Evolutionary conservation across 2,113 vertebrate species (phyloP).

Genomic region (Phylloscopus whistleri): DNA sequence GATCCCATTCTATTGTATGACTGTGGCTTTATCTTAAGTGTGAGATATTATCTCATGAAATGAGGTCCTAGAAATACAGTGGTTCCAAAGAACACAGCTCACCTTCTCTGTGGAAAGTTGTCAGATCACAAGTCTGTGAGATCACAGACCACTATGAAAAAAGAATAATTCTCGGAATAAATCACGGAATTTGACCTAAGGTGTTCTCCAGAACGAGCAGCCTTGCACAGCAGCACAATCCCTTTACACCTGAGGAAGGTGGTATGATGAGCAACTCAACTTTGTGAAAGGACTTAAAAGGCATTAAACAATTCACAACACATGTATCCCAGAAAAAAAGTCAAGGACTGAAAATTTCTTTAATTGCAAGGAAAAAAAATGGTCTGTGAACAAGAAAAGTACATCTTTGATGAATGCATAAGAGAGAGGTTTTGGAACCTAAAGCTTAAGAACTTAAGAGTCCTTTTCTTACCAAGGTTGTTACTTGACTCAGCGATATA

Average conservation of each 20-base stretch:
- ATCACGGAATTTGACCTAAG: not conserved
- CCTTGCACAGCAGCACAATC: not conserved
- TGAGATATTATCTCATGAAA: not conserved
- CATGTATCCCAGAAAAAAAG: not conserved
- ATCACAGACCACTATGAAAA: not conserved
- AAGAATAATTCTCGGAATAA: not conserved
- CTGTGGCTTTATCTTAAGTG: not conserved
- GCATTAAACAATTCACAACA: not conserved
- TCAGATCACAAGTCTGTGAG: not conserved
- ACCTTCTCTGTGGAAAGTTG: not conserved
- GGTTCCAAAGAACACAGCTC: not conserved
- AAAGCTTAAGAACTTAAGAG: not conserved
- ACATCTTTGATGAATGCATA: not conserved
- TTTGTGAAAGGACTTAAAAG: not conserved
- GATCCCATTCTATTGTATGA: not conserved
- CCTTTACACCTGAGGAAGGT: not conserved
- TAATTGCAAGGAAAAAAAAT: not conserved
- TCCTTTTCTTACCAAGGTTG: not conserved
- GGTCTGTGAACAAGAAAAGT: not conserved
- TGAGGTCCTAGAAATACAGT: not conserved
- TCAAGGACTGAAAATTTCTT: not conserved
- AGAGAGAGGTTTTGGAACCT: not conserved
- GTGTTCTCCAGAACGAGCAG: not conserved
- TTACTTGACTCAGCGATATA: not conserved
- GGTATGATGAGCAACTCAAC: not conserved